A percentile compares a stretch with the other conserved stretches of the same genome.
phyloP scores from a whole-genome alignment of 1,140 invertebrate genomes.

The Monomorium pharaonis region DNA sequence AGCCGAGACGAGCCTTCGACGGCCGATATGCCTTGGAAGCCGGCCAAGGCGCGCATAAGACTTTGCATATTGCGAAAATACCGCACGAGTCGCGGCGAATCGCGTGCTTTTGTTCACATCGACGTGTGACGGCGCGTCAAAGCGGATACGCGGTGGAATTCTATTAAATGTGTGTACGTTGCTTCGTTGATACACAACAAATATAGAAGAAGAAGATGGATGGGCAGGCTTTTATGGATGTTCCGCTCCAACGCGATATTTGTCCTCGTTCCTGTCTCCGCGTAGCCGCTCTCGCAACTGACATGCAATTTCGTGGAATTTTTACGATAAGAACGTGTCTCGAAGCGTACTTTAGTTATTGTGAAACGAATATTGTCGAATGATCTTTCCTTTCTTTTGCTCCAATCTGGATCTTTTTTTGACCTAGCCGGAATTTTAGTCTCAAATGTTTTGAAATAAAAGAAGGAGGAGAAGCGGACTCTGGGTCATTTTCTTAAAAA shows the following conservation, averaged over 20 bases:
- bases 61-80: slow-evolving; percentile 40
- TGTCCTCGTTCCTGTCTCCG: slow-evolving; percentile 12
- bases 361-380: background rate
- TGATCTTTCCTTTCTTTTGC: background rate
- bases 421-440: too few relatives aligned
- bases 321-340: background rate
- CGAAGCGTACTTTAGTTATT: background rate
- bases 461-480: too few relatives aligned
- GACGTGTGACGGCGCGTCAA: slow-evolving; percentile 25
- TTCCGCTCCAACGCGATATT: slow-evolving; percentile 8
- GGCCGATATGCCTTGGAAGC: slow-evolving; percentile 16
- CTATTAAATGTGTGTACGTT: background rate
- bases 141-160: slow-evolving; percentile 19
- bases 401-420: too few relatives aligned
- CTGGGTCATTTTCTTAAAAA: too few relatives aligned
- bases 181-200: background rate
- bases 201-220: slow-evolving; percentile 25
- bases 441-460: too few relatives aligned
- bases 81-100: background rate
- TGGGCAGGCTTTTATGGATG: slow-evolving; percentile 7
- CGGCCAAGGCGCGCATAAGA: slow-evolving; percentile 9
- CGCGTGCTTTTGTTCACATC: slow-evolving; percentile 9
- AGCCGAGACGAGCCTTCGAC: slow-evolving; percentile 1
- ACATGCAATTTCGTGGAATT: background rate
- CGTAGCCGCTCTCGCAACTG: background rate